phyloP scores from a whole-genome alignment of 2,888 invertebrate species.

The Arge pagana region DNA sequence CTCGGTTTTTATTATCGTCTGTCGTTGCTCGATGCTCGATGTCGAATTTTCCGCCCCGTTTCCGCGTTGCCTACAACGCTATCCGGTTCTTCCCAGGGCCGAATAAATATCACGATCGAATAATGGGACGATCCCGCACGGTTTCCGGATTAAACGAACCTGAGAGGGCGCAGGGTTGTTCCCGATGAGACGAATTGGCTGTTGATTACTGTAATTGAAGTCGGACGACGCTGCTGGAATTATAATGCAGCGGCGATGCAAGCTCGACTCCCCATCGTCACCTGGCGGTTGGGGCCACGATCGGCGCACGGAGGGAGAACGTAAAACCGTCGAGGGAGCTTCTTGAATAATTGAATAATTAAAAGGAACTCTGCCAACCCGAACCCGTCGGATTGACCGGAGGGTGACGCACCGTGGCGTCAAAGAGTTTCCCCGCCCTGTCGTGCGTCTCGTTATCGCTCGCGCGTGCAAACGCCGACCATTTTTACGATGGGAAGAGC shows the following conservation, averaged over 20 bases:
- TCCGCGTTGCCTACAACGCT: no score
- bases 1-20: no score
- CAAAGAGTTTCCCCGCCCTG: no score
- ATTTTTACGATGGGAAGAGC: background rate
- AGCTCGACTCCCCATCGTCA: conserved; percentile 14
- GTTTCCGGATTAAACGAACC: conserved; percentile 5
- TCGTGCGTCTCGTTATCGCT: background rate
- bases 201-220: conserved; percentile 15
- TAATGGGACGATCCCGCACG: no score
- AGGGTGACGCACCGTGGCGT: background rate
- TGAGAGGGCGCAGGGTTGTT: no score
- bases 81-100: no score
- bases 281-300: conserved; percentile 1
- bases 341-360: conserved; percentile 15
- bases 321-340: background rate
- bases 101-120: no score
- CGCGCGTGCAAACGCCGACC: background rate
- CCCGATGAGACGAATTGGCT: conserved; percentile 5
- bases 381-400: background rate
- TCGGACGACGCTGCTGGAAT: background rate
- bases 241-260: conserved; percentile 8
- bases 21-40: no score
- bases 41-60: no score
- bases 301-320: no score
- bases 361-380: conserved; percentile 8